A percentile compares a stretch with the other conserved stretches of the same genome.
Evolutionary conservation across 1,140 invertebrate species (phyloP).

Genomic region (Hylaeus anthracinus): DNA sequence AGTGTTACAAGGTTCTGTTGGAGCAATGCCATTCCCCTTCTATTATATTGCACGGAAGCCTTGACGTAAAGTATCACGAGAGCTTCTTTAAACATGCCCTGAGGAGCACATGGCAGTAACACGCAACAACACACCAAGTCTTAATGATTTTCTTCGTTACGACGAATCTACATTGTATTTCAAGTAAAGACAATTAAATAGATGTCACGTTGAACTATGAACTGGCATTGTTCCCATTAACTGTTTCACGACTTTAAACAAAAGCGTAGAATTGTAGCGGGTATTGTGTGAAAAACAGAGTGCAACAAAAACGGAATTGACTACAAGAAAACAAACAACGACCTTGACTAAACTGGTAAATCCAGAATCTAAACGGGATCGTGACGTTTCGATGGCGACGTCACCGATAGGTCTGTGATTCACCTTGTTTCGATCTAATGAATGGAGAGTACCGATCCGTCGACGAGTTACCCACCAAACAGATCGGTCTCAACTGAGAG

Average conservation of each 20-base stretch:
- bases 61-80: constrained; percentile 31
- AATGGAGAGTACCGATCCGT: not conserved
- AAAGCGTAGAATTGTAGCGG: not conserved
- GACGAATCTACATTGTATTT: not conserved
- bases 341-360: constrained; percentile 19
- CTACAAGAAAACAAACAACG: not conserved
- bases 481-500: constrained; percentile 2
- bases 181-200: not conserved
- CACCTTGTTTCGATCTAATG: not conserved
- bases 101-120: constrained; percentile 14
- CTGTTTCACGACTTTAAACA: not conserved
- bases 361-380: not conserved
- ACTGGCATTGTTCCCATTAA: no score
- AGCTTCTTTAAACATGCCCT: not conserved
- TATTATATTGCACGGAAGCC: constrained; percentile 13
- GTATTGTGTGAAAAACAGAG: not conserved
- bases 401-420: constrained; percentile 16
- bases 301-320: not conserved
- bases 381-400: constrained; percentile 13
- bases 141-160: not conserved
- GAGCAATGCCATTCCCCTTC: constrained; percentile 54
- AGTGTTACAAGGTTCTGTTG: constrained; percentile 19
- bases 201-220: not conserved
- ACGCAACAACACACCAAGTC: constrained; percentile 8
- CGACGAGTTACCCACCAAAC: not conserved